Percentiles rank a stretch among this genome's conserved stretches.
Conservation (phyloP, 2,888 invertebrate genomes). For the Diabrotica balteata region DNA sequence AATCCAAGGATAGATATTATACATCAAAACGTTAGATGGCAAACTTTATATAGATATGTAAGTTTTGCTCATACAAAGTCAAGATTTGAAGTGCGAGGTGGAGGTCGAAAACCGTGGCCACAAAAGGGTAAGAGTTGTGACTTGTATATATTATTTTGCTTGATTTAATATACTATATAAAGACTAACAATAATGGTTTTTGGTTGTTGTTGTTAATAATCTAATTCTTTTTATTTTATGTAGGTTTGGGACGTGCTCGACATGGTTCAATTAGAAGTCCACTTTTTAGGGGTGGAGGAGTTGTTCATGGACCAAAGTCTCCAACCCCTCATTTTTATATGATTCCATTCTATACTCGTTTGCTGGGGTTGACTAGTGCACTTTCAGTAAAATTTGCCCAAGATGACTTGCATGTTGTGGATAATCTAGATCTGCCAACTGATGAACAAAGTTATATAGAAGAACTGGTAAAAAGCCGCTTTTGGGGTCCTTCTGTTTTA, state of each 20-base stretch:
- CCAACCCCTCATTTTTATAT: conserved; percentile 93
- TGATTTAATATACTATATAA: too few relatives aligned
- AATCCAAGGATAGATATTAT: conserved; percentile 88
- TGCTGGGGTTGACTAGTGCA: conserved; percentile 82
- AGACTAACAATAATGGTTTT: too few relatives aligned
- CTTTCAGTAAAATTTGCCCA: conserved; percentile 93
- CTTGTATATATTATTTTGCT: too few relatives aligned
- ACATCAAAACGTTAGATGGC: conserved; percentile 87
- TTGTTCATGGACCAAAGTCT: conserved; percentile 89
- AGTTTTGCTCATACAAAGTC: conserved; percentile 80
- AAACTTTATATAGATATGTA: conserved; percentile 80
- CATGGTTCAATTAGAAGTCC: conserved; percentile 94
- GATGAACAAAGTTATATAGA: conserved; percentile 79
- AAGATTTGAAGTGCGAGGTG: conserved; percentile 86
- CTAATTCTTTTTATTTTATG: conserved; percentile 8
- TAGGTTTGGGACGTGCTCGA: conserved; percentile 78
- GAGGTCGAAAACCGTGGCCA: conserved; percentile 94
- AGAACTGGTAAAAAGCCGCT: conserved; percentile 81
- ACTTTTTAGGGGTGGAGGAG: conserved; percentile 82
- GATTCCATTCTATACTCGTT: conserved; percentile 79
- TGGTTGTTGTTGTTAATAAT: too few relatives aligned
- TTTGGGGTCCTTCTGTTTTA: conserved; percentile 96
- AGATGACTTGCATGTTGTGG: conserved; percentile 92
- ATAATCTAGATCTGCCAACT: conserved; percentile 84
- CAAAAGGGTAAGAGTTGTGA: conserved; percentile 76